These are phyloP conservation scores for Cheilosia impressa DNA, from an alignment of 2,888 invertebrate species.

Conservation along the genomic window DNA sequence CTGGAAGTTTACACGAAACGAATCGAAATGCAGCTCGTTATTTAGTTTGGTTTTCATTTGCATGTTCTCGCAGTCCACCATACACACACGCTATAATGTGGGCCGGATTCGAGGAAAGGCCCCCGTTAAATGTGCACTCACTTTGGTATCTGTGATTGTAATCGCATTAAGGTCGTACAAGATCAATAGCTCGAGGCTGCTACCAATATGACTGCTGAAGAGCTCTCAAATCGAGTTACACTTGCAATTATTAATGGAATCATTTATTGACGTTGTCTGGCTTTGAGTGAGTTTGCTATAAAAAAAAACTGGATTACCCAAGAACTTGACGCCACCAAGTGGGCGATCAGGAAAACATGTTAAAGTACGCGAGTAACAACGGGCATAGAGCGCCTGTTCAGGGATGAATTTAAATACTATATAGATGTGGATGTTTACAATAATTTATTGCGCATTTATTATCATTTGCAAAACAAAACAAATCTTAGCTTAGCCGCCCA, in stretches of 20 bases:
- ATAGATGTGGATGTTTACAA: background rate
- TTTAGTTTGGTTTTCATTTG: conserved; percentile 27
- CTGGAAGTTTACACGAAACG: conserved; percentile 3
- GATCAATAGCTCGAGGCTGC: conserved; percentile 44
- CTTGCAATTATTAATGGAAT: conserved; percentile 25
- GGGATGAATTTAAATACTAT: conserved; percentile 3
- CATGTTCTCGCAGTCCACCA: conserved; percentile 7
- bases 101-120: conserved; percentile 23
- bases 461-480: conserved; percentile 18
- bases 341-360: conserved; percentile 46
- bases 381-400: conserved; percentile 1
- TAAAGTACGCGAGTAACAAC: background rate
- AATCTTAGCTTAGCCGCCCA: conserved; percentile 10
- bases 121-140: too few relatives aligned
- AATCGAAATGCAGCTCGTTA: conserved; percentile 35
- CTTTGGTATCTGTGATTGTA: conserved; percentile 6
- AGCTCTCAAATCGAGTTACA: conserved; percentile 27
- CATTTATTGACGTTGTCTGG: conserved; percentile 8
- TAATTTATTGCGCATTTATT: conserved; percentile 15
- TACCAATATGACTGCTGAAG: conserved; percentile 32
- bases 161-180: conserved; percentile 35
- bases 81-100: background rate
- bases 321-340: conserved; percentile 50
- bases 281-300: conserved; percentile 9
- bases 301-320: conserved; percentile 20